Percentiles rank a stretch among this genome's conserved stretches.
Evolutionary conservation across 2,888 invertebrate species (phyloP).

Genomic region (Ernsta delagoae): DNA sequence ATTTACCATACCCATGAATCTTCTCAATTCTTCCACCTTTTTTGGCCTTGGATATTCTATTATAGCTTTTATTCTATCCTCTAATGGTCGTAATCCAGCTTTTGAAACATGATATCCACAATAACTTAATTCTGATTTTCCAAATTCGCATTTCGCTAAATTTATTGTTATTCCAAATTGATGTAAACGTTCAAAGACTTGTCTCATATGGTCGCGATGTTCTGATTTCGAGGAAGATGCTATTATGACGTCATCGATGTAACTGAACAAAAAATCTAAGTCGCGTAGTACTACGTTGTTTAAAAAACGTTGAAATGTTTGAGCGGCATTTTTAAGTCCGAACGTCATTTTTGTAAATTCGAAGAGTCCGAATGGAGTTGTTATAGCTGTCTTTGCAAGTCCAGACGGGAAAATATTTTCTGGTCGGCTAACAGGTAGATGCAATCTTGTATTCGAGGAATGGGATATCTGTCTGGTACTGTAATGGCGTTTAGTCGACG

Average conservation of each 20-base stretch:
- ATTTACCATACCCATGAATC: not conserved
- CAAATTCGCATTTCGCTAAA: not conserved
- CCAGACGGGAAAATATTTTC: constrained; percentile 34
- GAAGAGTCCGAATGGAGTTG: constrained; percentile 1
- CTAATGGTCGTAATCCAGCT: not conserved
- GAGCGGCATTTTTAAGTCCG: not conserved
- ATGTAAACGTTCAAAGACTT: not conserved
- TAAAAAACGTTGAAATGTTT: not conserved
- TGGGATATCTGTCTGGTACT: constrained; percentile 46
- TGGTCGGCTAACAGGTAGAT: constrained; percentile 34
- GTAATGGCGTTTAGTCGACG: constrained; percentile 53
- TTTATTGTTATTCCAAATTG: not conserved
- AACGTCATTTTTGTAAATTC: constrained; percentile 7
- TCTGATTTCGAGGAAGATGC: not conserved
- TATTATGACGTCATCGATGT: not conserved
- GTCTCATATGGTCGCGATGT: not conserved
- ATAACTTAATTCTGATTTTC: not conserved
- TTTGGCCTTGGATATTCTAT: not conserved
- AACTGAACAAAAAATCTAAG: not conserved
- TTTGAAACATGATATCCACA: not conserved
- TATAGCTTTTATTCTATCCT: not conserved
- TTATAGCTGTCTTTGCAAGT: constrained; percentile 31
- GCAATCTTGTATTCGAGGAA: constrained; percentile 38
- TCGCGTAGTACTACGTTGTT: not conserved
- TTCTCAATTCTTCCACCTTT: not conserved